Evolutionary conservation across 2,888 invertebrate genomes (phyloP).

Genomic region (Meganola albula): DNA sequence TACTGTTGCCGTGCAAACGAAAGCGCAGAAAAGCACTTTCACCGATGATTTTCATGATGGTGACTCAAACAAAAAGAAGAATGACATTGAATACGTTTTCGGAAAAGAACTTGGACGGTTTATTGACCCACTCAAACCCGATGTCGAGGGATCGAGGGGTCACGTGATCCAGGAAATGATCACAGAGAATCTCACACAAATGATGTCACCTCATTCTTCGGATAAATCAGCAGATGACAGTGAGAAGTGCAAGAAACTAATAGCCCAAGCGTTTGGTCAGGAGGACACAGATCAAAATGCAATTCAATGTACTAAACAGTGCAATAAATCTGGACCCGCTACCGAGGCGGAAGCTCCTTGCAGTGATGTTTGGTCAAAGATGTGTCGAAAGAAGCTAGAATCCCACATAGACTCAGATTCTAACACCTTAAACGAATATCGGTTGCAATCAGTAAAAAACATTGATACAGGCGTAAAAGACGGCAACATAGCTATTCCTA

Average conservation of each 20-base stretch:
- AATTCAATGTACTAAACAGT: background rate
- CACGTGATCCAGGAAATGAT: background rate
- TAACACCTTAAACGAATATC: too few species aligned
- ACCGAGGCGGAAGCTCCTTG: too few species aligned
- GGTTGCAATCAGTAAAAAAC: too few species aligned
- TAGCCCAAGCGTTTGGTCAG: conserved; percentile 26
- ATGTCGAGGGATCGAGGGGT: background rate
- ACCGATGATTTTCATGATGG: conserved; percentile 14
- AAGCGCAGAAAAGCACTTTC: conserved; percentile 25
- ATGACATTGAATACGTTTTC: background rate
- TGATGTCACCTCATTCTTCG: background rate
- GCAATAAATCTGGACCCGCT: too few species aligned
- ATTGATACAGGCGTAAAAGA: too few species aligned
- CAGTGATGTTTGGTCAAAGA: too few species aligned
- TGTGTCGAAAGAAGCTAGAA: too few species aligned
- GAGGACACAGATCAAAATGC: background rate
- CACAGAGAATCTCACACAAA: background rate
- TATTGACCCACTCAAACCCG: background rate
- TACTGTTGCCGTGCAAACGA: conserved; percentile 20
- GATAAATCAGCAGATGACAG: conserved; percentile 10
- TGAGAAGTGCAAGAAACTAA: conserved; percentile 27
- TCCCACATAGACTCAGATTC: too few species aligned
- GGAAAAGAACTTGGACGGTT: background rate
- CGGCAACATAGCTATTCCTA: too few species aligned
- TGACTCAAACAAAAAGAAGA: conserved; percentile 1